Evolutionary conservation across 92 coral and sea anemone species (phyloP), one percentile per base, ranked within the genome.

Genomic region (Umimayanthus chanpuru): DNA sequence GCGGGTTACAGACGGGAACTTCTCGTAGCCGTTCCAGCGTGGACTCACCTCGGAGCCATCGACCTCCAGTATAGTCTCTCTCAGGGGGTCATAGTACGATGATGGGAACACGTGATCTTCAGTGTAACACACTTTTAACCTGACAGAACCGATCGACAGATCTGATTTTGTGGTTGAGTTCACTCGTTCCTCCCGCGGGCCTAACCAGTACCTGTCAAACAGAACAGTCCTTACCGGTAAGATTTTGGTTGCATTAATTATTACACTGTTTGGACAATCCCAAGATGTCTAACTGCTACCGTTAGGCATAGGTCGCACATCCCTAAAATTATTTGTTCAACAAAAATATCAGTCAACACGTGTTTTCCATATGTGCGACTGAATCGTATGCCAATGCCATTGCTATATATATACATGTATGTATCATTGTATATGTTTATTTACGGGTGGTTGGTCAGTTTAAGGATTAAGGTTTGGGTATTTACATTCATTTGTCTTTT

Each of bases 71-170:
- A 94, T 65, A 68, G 98, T 90, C 85, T 94, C 98, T 91, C 98
- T 92, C 82, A 94, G 86, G 26, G 95, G 95, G 67, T 94, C 98
- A 91, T 94, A 94, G 86, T 88, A 93, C 18, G 91, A 64, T 41
- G 98, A 94, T 2, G 98, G 95, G 65, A 94, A 94, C 44, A 94
- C 98, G 79, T 93, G 89, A 64, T 94, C 98, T 80, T 92, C 93
- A 0, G 95, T 92, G 82, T 94, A 92, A 73, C 95, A 91, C 18
- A 94, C 92, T 85, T 85, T 85, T 20, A 93, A 89, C 25, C 98
- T 92, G 65, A 94, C 23, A 29, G 95, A 92, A 9, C 98, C 98
- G 30, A 93, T 85, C 11, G 88, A 88, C 72, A 88, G 94, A 43
- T 83, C 87, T 2, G 87, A 49, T 68, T 92, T 94, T 64, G 88